Base-by-base conservation (phyloP, 1,140 invertebrate genomes). In the Musca vetustissima region DNA sequence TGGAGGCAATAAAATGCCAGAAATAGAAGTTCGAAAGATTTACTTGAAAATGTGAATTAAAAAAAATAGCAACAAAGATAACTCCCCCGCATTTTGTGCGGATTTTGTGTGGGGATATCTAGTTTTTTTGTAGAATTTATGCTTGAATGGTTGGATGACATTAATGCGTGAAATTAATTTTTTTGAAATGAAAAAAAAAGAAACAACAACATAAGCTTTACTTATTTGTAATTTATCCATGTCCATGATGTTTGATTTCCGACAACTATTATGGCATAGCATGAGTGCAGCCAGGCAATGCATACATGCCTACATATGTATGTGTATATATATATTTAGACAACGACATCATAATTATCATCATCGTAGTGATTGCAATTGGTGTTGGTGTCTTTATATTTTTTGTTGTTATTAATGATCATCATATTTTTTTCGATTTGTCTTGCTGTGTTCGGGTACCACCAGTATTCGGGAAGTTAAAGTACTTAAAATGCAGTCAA, bases 391-490 rank as follows among this genome's bases (percentile, higher is more conserved):
- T 57, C 11, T 24, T 11, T 43, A 43, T 43, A n/a, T n/a, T n/a
- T n/a, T n/a, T n/a, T 43, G 8, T 28, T 28, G 28, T 3, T 13
- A 9, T 11, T 43, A 13, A 13, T 43, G 36, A 6, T 43, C 36
- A 43, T 28, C n/a, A n/a, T n/a, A n/a, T n/a, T n/a, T n/a, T n/a
- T n/a, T n/a, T n/a, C n/a, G n/a, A n/a, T n/a, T n/a, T n/a, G n/a
- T n/a, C n/a, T n/a, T n/a, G n/a, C n/a, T n/a, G n/a, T n/a, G n/a
- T n/a, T n/a, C n/a, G n/a, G n/a, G n/a, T n/a, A n/a, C n/a, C n/a
- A n/a, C n/a, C n/a, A n/a, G n/a, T n/a, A 22, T 57, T 61, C 57
- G 57, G 57, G 57, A 61, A 61, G 57, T 61, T 61, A 61, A 61
- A 36, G 57, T 61, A 61, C 57, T 61, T 61, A 61, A 61, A 61